Percentiles rank a stretch among this genome's conserved stretches.
phyloP scores from a whole-genome alignment of 2,113 vertebrate genomes.

The Semicossyphus pulcher region DNA sequence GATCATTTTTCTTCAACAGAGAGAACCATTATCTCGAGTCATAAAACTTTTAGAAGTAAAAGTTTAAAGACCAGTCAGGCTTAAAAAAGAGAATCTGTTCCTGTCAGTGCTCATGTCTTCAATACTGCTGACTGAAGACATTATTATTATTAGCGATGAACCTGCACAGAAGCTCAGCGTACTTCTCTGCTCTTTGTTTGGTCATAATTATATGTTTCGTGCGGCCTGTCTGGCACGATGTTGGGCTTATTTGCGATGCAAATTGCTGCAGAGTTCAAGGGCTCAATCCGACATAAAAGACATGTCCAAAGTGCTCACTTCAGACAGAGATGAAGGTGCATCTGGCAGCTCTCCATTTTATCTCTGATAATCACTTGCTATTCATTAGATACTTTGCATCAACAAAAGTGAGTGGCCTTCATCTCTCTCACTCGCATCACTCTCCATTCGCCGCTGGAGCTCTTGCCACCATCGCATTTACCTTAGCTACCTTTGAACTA shows the following conservation, averaged over 20 bases:
- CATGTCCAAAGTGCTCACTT: conserved; percentile 17
- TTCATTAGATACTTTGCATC: conserved; percentile 30
- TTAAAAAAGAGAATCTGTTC: background rate
- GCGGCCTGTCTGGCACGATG: background rate
- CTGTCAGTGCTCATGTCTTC: background rate
- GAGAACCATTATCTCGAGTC: background rate
- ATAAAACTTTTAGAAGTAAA: background rate
- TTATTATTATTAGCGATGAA: background rate
- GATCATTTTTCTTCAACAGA: too few relatives aligned
- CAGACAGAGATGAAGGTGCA: conserved; percentile 23
- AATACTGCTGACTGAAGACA: background rate
- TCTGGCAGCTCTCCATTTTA: background rate
- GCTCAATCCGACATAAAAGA: conserved; percentile 47
- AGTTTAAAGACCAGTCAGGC: background rate
- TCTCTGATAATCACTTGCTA: background rate
- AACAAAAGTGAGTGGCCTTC: conserved; percentile 25
- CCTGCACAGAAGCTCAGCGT: background rate
- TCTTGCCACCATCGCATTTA: conserved; percentile 5
- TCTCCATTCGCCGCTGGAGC: background rate
- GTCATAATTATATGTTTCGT: background rate
- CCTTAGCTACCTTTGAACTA: conserved; percentile 37
- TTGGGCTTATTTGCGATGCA: conserved; percentile 49
- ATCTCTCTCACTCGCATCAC: background rate
- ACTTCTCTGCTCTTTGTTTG: background rate
- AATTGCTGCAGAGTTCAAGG: conserved; percentile 39